Evolutionary conservation across 2,113 vertebrate genomes (phyloP).

Genomic region (Pluvianellus socialis): DNA sequence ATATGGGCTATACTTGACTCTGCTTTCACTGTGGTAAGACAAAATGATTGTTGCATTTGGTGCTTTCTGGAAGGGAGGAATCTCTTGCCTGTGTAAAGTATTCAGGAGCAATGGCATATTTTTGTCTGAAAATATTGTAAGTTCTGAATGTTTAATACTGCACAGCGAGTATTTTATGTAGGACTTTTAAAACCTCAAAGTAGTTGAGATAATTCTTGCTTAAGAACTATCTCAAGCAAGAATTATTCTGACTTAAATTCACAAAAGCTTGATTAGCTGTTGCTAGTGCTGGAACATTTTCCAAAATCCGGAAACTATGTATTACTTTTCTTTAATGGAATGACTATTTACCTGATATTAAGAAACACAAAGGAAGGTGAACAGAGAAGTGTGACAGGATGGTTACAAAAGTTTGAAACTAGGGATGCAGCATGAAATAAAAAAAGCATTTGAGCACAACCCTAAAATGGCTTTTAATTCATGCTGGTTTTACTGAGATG

Average conservation of each 20-base stretch:
- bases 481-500: neutral
- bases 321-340: neutral
- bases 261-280: neutral
- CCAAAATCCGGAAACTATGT: neutral
- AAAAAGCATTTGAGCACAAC: neutral
- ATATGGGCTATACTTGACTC: neutral
- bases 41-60: neutral
- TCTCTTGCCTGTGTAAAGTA: neutral
- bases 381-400: neutral
- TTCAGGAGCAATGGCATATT: neutral
- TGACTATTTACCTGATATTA: neutral
- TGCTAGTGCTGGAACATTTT: neutral
- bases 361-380: neutral
- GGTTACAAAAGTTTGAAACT: neutral
- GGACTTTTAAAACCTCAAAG: neutral
- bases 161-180: neutral
- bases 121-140: neutral
- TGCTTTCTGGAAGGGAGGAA: neutral
- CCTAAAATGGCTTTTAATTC: neutral
- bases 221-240: neutral
- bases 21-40: neutral
- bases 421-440: neutral
- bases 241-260: neutral
- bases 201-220: neutral
- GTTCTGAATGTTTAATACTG: neutral